Conservation (phyloP, 2,113 vertebrate species). For the Centropus bengalensis region DNA sequence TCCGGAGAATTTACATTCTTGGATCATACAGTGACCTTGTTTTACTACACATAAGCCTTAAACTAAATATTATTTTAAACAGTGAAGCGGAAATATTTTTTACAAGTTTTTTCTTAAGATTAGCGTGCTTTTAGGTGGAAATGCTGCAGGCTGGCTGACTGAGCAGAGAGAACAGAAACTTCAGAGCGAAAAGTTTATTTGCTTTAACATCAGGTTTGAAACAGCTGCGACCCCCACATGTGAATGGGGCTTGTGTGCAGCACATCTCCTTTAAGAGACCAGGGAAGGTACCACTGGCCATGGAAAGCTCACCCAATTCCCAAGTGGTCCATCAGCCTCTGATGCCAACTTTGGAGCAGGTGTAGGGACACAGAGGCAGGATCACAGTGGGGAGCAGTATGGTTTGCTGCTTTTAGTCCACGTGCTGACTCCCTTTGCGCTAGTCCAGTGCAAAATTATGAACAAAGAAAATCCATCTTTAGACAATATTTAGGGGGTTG, state of each 20-base stretch:
- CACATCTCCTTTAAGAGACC: background rate
- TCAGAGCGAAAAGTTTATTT: background rate
- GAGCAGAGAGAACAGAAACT: background rate
- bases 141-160: background rate
- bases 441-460: background rate
- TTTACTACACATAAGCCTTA: slow-evolving; percentile 2
- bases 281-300: background rate
- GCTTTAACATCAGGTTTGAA: background rate
- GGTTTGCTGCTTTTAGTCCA: background rate
- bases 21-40: background rate
- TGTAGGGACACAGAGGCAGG: background rate
- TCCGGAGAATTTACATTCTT: background rate
- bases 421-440: background rate
- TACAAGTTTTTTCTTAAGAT: slow-evolving; percentile 8
- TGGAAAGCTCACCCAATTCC: background rate
- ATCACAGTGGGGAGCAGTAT: background rate
- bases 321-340: background rate
- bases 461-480: background rate
- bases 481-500: background rate
- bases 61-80: slow-evolving; percentile 23
- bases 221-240: background rate
- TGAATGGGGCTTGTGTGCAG: background rate
- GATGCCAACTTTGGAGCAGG: background rate
- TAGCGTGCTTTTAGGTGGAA: background rate
- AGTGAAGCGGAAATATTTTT: background rate